These are phyloP conservation scores for Malacoraja senta DNA, from an alignment of 2,797 vertebrate genomes.

Conservation along the genomic window DNA sequence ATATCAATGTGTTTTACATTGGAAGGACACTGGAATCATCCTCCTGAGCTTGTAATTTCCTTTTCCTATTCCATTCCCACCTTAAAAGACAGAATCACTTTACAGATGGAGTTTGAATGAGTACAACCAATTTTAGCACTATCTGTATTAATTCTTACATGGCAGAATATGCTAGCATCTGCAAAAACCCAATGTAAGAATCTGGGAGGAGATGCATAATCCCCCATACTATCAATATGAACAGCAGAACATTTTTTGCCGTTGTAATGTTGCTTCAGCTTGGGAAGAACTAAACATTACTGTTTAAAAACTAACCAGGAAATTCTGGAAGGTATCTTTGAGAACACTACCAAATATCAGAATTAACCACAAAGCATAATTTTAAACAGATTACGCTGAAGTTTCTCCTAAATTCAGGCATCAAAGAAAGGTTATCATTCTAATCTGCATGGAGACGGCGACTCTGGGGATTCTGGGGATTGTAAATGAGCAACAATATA, in stretches of 20 bases:
- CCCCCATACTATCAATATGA: not conserved
- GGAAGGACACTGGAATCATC: not conserved
- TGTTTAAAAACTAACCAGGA: not conserved
- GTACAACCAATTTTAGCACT: not conserved
- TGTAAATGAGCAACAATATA: not conserved
- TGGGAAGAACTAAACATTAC: not conserved
- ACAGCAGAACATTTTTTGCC: not conserved
- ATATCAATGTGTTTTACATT: not conserved
- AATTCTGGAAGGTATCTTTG: not conserved
- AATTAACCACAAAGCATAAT: not conserved
- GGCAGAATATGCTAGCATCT: not conserved
- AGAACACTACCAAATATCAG: not conserved
- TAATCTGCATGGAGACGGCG: too few species aligned
- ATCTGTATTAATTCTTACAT: not conserved
- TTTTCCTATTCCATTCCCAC: not conserved
- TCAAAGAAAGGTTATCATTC: not conserved
- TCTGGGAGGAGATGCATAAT: not conserved
- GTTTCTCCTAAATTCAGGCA: too few species aligned
- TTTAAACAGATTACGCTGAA: not conserved
- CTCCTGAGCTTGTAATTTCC: not conserved
- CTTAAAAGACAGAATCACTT: not conserved
- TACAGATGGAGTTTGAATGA: not conserved
- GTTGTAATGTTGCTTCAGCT: not conserved
- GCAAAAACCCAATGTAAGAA: not conserved
- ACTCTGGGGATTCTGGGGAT: not conserved